Evolutionary conservation across 2,797 vertebrate genomes (phyloP), one percentile per base, ranked within the genome.

Genomic region (Decapterus maruadsi): DNA sequence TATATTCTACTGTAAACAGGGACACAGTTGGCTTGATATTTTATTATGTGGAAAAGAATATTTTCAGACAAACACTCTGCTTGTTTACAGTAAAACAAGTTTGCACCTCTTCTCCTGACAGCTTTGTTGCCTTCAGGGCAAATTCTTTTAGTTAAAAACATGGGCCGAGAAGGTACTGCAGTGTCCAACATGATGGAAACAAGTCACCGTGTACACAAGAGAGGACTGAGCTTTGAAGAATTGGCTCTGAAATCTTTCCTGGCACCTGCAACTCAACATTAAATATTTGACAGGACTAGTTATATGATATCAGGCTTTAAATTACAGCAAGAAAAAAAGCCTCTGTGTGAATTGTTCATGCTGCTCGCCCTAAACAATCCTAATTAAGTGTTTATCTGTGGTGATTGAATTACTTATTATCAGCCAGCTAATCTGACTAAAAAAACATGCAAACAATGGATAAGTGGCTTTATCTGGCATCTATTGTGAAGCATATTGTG

Each of bases 41-140:
- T 38, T 26, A 26, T 26, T 61, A 78, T 76, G 74, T 57, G 65
- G 68, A 63, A 63, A 60, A 51, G 40, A 74, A 70, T 59, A 60
- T 54, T 75, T 73, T 79, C 31, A 63, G 59, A 58, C 43, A 59
- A 67, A 80, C 59, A 26, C 31, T 43, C 14, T n/a, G 45, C 20
- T 62, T 83, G 79, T 87, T 90, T 84, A 85, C 77, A 34, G 56
- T 69, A 42, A 83, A 88, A 82, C 63, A 69, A 26, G 68, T 72
- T 76, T 60, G 70, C 31, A 46, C 68, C 34, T 75, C 66, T 45
- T 61, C 48, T 54, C 36, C 46, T 54, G 42, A 53, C 34, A 43
- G 58, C 65, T 50, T 4, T 17, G 17, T 36, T 68, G 63, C 75
- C 81, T 78, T 72, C 34, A 57, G 81, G 82, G 69, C 16, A 53